Evolutionary conservation across 2,888 invertebrate genomes (phyloP).

Genomic region (Yponomeuta cagnagella): DNA sequence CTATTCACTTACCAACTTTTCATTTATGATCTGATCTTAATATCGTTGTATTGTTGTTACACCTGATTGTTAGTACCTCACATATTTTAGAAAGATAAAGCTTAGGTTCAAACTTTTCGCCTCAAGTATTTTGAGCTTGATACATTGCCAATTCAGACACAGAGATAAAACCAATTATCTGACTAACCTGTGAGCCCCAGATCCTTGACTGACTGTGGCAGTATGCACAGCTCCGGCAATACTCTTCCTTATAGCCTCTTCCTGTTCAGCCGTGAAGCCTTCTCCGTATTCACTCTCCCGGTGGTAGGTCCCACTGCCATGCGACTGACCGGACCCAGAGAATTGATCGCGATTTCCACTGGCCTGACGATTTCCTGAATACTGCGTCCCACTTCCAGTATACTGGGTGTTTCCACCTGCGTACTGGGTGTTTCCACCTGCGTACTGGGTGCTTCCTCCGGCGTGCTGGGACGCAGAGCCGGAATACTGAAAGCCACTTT

Average conservation of each 20-base stretch:
- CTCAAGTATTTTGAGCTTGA: not conserved
- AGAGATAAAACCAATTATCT: not conserved
- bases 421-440: not conserved
- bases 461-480: not conserved
- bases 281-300: conserved; percentile 25
- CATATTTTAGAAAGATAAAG: no score
- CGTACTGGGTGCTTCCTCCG: not conserved
- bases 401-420: conserved; percentile 3
- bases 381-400: conserved; percentile 3
- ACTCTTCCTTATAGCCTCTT: conserved; percentile 45
- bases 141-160: not conserved
- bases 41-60: no score
- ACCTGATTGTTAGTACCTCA: no score
- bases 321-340: conserved; percentile 23
- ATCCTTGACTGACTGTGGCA: not conserved
- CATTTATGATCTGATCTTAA: no score
- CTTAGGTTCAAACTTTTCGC: no score
- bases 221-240: conserved; percentile 33
- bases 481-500: not conserved
- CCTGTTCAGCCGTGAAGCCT: conserved; percentile 45
- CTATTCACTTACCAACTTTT: no score
- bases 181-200: conserved; percentile 25
- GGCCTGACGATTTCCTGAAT: not conserved
- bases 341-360: conserved; percentile 22
- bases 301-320: conserved; percentile 21